Conservation (phyloP, 2,797 vertebrate genomes). For the Eospalax fontanierii region DNA sequence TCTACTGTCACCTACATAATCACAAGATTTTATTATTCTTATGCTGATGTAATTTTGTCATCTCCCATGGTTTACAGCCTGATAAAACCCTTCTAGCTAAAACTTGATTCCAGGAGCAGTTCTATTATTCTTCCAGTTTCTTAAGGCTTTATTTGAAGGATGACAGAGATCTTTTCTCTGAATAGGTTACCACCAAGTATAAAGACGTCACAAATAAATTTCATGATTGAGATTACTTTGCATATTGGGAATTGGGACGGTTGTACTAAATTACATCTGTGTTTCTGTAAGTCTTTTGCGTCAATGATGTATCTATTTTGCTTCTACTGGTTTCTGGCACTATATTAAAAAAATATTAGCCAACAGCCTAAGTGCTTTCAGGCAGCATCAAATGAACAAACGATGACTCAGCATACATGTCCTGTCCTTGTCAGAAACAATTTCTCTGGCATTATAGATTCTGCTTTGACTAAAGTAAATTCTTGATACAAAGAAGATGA, state of each 20-base stretch:
- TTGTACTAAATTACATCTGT: neutral
- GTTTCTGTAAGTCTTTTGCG: neutral
- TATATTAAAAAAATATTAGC: neutral
- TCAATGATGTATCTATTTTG: neutral
- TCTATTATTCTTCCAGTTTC: neutral
- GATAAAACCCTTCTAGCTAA: conserved; percentile 9
- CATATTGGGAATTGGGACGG: neutral
- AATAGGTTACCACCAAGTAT: neutral
- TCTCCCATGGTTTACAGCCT: neutral
- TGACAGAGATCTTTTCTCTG: neutral
- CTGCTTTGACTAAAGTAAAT: neutral
- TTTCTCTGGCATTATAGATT: conserved; percentile 2
- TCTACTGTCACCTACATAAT: neutral
- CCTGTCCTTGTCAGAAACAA: neutral
- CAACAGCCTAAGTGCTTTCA: neutral
- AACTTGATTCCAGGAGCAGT: neutral
- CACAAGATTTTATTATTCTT: neutral
- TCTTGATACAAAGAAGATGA: neutral
- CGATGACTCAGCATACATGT: neutral
- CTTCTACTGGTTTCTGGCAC: neutral
- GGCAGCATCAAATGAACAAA: neutral
- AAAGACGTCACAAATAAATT: neutral
- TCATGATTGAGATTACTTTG: neutral
- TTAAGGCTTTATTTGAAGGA: neutral
- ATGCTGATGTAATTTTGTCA: neutral